Conservation (phyloP, 2,113 vertebrate genomes). For the Salvelinus fontinalis region DNA sequence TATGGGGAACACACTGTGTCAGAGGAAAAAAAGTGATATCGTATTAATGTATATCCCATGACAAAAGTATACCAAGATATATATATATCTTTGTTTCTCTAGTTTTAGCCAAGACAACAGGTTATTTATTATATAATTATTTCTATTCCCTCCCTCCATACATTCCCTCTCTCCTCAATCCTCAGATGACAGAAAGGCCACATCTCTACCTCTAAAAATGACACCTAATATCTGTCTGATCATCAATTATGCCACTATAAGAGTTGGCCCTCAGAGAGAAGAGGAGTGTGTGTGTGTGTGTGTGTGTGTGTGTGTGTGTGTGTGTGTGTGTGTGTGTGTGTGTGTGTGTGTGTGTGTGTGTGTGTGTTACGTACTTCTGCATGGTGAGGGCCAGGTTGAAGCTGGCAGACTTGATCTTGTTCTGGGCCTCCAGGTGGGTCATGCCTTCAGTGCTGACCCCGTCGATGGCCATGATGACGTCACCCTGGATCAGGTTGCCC, state of each 20-base stretch:
- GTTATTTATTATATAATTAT: too few relatives aligned
- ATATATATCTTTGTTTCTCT: too few relatives aligned
- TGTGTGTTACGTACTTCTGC: constrained; percentile 78
- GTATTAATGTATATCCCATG: too few relatives aligned
- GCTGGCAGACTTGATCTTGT: constrained; percentile 95
- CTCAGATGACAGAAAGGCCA: too few relatives aligned
- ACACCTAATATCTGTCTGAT: constrained; percentile 23
- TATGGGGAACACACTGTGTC: too few relatives aligned
- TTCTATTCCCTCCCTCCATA: too few relatives aligned
- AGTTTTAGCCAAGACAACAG: too few relatives aligned
- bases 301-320: neutral
- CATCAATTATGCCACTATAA: neutral
- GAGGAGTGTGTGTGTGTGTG: neutral
- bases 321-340: neutral
- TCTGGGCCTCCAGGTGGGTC: constrained; percentile 98
- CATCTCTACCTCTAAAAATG: neutral
- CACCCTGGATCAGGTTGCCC: constrained; percentile 90
- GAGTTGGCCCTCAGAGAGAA: neutral
- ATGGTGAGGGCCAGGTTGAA: constrained; percentile 93
- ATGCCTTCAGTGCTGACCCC: constrained; percentile 92
- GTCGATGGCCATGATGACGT: constrained; percentile 95
- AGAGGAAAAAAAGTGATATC: too few relatives aligned
- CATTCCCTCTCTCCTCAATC: too few relatives aligned
- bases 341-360: constrained; percentile 3
- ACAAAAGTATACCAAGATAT: too few relatives aligned